Evolutionary conservation across 1,140 invertebrate species (phyloP), one percentile per base, ranked within the genome.

Genomic region (Aphidius ervi): DNA sequence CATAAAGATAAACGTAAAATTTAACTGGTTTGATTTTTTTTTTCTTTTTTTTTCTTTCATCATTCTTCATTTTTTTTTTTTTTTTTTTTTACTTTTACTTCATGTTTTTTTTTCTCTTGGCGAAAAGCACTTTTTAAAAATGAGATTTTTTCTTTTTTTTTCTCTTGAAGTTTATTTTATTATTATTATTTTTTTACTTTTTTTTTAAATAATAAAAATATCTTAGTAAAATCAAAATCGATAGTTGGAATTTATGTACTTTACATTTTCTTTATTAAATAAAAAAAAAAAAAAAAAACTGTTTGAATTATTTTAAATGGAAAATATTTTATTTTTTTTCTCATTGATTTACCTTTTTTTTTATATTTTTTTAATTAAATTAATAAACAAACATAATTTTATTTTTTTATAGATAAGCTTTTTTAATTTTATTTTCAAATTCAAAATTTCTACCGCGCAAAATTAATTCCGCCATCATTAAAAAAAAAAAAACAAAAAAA

Each of bases 1-100:
- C 58, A 70, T 71, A 69, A 72, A 68, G 69, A 71, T 76, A 72
- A 71, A 74, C 71, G 63, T 75, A 75, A 76, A 76, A 74, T 74
- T 70, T 73, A 75, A 76, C 71, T 68, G 65, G 23, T 31, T 31
- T n/a, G n/a, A n/a, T n/a, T n/a, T n/a, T n/a, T n/a, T n/a, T n/a
- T 31, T 31, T 31, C 63, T 57, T 31, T n/a, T 5, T 5, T 59
- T 41, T 9, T 31, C 20, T 58, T 54, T 43, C 55, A 41, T 57
- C 45, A 45, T 49, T 20, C 39, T 10, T 9, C 9, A n/a, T 16
- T 40, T 59, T 31, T 31, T 53, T 39, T 53, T 41, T 60, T n/a
- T 41, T 56, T 61, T 37, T 49, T 9, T 42, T 23, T 43, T 20
- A 45, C 10, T 54, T 31, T 46, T 49, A 47, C 61, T 62, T 50